A percentile compares a stretch with the other conserved stretches of the same genome.
These are phyloP conservation scores for Epizoanthus ramosus DNA, from an alignment of 92 coral and sea anemone species.

Conservation along the genomic window DNA sequence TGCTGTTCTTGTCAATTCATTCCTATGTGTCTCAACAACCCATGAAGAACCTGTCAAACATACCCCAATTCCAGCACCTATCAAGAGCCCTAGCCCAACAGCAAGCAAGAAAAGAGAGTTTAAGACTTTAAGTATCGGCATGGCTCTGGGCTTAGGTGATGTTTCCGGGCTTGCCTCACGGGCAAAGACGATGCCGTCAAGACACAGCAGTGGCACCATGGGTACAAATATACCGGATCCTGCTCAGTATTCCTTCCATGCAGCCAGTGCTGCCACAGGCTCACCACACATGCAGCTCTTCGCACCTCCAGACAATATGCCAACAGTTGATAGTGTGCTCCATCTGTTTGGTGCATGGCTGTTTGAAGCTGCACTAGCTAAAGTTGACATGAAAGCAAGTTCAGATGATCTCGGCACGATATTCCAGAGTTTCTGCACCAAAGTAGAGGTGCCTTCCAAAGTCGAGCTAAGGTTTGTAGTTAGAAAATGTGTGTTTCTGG, in stretches of 20 bases:
- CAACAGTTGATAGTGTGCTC: constrained; percentile 91
- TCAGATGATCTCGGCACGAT: constrained; percentile 69
- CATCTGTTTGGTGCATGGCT: constrained; percentile 97
- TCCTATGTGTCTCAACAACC: constrained; percentile 70
- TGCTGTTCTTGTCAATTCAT: constrained; percentile 78
- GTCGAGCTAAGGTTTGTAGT: constrained; percentile 29
- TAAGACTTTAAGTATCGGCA: constrained; percentile 72
- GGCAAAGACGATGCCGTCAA: constrained; percentile 83
- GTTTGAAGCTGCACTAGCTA: constrained; percentile 91
- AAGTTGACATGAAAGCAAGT: constrained; percentile 75
- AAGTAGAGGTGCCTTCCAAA: background rate
- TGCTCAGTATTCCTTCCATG: constrained; percentile 39
- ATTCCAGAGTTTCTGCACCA: constrained; percentile 52
- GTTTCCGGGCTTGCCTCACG: constrained; percentile 70
- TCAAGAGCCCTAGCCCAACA: constrained; percentile 77
- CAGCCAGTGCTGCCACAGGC: constrained; percentile 50
- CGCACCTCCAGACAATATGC: constrained; percentile 47
- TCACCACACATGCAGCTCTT: constrained; percentile 61
- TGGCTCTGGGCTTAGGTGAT: constrained; percentile 70
- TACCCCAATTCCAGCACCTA: constrained; percentile 78
- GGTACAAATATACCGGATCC: constrained; percentile 24
- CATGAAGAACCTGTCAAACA: constrained; percentile 91
- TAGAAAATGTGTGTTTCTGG: background rate
- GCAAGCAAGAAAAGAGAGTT: constrained; percentile 77
- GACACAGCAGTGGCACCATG: constrained; percentile 78